These are phyloP conservation scores for Herminia tarsipennalis DNA, from an alignment of 2,888 invertebrate species.

Conservation along the genomic window DNA sequence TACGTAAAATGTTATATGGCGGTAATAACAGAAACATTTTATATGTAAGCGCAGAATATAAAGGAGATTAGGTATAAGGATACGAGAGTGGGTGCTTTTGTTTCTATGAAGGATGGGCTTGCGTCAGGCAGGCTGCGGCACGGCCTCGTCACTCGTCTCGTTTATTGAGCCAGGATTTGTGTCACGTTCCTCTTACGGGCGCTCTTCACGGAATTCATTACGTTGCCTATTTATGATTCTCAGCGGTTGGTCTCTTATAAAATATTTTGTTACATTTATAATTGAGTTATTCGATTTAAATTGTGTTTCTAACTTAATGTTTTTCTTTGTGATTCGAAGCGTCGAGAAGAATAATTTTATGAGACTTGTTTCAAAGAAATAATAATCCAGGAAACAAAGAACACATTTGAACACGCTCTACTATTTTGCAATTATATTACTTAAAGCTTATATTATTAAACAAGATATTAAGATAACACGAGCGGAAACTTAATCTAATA, in stretches of 20 bases:
- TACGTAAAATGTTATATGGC: conserved; percentile 41
- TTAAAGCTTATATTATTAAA: too few relatives aligned
- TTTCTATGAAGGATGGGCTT: conserved; percentile 55
- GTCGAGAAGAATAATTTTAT: conserved; percentile 4
- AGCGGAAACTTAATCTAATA: too few relatives aligned
- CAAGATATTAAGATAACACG: too few relatives aligned
- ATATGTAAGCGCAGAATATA: conserved; percentile 39
- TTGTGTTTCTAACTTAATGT: conserved; percentile 10
- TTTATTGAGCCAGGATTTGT: conserved; percentile 67
- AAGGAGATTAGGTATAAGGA: conserved; percentile 43
- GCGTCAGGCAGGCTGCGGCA: conserved; percentile 47
- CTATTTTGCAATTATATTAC: too few relatives aligned
- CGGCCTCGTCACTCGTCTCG: conserved; percentile 52
- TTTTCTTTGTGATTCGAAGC: conserved; percentile 7
- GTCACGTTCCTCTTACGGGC: conserved; percentile 63
- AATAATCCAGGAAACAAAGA: too few relatives aligned
- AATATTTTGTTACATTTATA: conserved; percentile 51
- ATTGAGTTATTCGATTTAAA: conserved; percentile 44
- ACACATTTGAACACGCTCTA: too few relatives aligned
- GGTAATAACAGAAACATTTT: conserved; percentile 41
- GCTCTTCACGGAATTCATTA: conserved; percentile 66
- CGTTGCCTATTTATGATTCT: conserved; percentile 54
- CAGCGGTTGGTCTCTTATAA: conserved; percentile 44
- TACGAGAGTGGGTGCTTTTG: conserved; percentile 48
- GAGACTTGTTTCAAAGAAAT: neutral